Percentiles rank a stretch among this genome's conserved stretches.
phyloP scores from a whole-genome alignment of 2,888 invertebrate species.

The Hermodice carunculata region DNA sequence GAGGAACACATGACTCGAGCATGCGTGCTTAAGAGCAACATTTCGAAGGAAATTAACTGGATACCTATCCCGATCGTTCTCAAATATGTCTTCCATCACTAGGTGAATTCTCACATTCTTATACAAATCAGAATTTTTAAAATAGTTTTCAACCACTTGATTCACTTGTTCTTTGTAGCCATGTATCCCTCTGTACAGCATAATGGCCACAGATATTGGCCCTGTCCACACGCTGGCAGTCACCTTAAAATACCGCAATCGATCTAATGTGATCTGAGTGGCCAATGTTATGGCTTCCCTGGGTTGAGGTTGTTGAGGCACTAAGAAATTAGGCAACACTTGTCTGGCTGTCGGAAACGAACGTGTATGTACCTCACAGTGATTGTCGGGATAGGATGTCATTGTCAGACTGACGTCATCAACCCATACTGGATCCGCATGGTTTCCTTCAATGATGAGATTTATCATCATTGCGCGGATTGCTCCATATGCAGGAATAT shows the following conservation, averaged over 20 bases:
- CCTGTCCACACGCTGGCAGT: slow-evolving; percentile 18
- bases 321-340: slow-evolving; percentile 6
- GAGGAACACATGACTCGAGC: slow-evolving; percentile 17
- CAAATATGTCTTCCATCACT: slow-evolving; percentile 16
- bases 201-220: slow-evolving; percentile 27
- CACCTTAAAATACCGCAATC: not conserved
- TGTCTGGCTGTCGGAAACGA: slow-evolving; percentile 11
- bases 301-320: not conserved
- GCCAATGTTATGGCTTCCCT: slow-evolving; percentile 18
- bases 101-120: slow-evolving; percentile 17
- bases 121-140: not conserved
- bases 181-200: slow-evolving; percentile 1
- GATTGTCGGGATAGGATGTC: not conserved
- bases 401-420: slow-evolving; percentile 16
- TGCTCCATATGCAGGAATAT: slow-evolving; percentile 17
- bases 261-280: slow-evolving; percentile 26
- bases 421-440: slow-evolving; percentile 4
- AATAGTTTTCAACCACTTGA: too few relatives aligned
- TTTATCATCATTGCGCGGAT: slow-evolving; percentile 19
- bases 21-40: slow-evolving; percentile 13
- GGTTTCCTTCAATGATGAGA: not conserved
- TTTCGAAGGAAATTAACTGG: slow-evolving; percentile 25
- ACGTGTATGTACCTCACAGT: slow-evolving; percentile 2
- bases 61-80: slow-evolving; percentile 5
- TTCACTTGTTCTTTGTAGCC: too few relatives aligned